Evolutionary conservation across 1,140 invertebrate genomes (phyloP).

Genomic region (Camponotus pennsylvanicus): DNA sequence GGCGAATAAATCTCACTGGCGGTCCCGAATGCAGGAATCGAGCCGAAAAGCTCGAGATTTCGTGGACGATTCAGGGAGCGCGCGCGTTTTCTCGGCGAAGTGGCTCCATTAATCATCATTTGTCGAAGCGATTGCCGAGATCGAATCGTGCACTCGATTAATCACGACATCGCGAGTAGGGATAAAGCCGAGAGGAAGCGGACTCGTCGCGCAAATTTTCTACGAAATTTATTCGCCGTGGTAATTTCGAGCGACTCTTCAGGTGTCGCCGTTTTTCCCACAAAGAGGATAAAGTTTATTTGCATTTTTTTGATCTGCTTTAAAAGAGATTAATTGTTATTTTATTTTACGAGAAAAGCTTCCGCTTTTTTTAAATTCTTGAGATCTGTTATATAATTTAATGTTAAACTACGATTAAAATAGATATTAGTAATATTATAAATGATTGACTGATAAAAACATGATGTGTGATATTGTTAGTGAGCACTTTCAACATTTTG

Average conservation of each 20-base stretch:
- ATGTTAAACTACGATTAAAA: not conserved
- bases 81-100: conserved; percentile 41
- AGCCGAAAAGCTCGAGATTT: conserved; percentile 55
- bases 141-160: conserved; percentile 81
- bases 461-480: conserved; percentile 48
- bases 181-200: conserved; percentile 62
- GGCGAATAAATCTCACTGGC: conserved; percentile 51
- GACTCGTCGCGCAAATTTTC: conserved; percentile 61
- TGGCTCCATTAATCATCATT: conserved; percentile 82
- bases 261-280: conserved; percentile 44
- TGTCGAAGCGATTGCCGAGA: conserved; percentile 78
- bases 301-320: conserved; percentile 49
- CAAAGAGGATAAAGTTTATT: conserved; percentile 38
- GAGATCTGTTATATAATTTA: not conserved
- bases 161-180: conserved; percentile 76
- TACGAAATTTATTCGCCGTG: conserved; percentile 63
- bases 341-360: conserved; percentile 22
- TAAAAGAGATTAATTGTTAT: conserved; percentile 45
- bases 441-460: conserved; percentile 42
- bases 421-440: conserved; percentile 18
- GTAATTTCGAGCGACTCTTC: conserved; percentile 41
- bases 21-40: conserved; percentile 47
- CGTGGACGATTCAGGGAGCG: conserved; percentile 50
- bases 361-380: conserved; percentile 23
- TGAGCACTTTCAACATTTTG: conserved; percentile 37